Evolutionary conservation across 2,113 vertebrate genomes (phyloP), one percentile per base, ranked within the genome.

Genomic region (Platysteira castanea): DNA sequence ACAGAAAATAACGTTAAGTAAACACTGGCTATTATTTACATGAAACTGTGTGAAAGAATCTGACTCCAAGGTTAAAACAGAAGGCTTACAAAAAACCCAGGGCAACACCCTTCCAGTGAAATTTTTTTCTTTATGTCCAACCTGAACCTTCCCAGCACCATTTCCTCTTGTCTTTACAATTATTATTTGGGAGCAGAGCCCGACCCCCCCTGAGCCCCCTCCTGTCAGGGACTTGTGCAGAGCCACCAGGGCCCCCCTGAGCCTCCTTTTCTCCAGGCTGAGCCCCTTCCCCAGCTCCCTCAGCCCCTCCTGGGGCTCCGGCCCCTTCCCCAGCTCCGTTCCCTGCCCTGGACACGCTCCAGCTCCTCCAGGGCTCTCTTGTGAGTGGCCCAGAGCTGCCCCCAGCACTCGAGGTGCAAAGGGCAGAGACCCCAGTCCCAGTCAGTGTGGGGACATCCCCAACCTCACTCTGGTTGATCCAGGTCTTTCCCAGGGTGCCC

Each of bases 181-280:
- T 50, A 6, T 53, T 50, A 21, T 15, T 67, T n/a, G 13, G 23
- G 14, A 75, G n/a, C 33, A 74, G 11, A 75, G 9, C 13, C 20
- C 0, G 0, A n/a, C 8, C 1, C 5, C 19, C 6, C 3, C 15
- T 47, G 39, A n/a, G n/a, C 2, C 20, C 23, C 2, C 49, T 49
- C n/a, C 49, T 49, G 21, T 3, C 57, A 56, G 65, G 26, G 41
- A 63, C 5, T 6, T 56, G 22, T 54, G 49, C 15, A 56, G 41
- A 64, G 49, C 18, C 21, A 37, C 4, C 21, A 19, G 27, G 28
- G 1, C 2, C 13, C 21, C 7, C 39, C 33, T 46, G 69, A 53
- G 20, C 39, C 53, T 46, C 44, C 33, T 52, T 52, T 81, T 1
- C 52, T 89, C 33, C 53, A 52, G 37, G 6, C 12, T 82, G 37